Percentiles rank a stretch among this genome's conserved stretches.
These are phyloP conservation scores for Thera obeliscata DNA, from an alignment of 2,888 invertebrate species.

Conservation along the genomic window DNA sequence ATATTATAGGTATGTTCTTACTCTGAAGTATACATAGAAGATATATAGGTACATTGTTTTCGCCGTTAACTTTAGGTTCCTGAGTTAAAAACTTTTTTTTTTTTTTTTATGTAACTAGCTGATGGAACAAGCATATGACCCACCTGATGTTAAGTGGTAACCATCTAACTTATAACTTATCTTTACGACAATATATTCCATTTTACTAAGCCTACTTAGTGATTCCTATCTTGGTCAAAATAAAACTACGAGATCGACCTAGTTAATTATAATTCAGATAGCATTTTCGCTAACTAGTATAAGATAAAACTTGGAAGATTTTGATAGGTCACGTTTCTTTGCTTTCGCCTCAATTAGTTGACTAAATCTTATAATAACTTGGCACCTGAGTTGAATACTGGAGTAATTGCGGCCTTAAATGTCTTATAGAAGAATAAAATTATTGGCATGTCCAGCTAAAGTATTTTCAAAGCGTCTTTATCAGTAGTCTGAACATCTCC, in stretches of 20 bases:
- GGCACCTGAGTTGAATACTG: slow-evolving; percentile 39
- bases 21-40: too few relatives aligned
- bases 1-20: too few relatives aligned
- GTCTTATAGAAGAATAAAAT: background rate
- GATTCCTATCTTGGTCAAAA: slow-evolving; percentile 3
- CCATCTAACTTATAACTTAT: too few relatives aligned
- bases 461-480: too few relatives aligned
- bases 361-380: slow-evolving; percentile 40
- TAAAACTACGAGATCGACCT: slow-evolving; percentile 7
- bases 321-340: slow-evolving; percentile 43
- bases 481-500: too few relatives aligned
- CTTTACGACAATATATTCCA: background rate
- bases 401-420: slow-evolving; percentile 19
- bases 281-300: slow-evolving; percentile 25
- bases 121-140: too few relatives aligned
- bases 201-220: background rate
- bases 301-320: slow-evolving; percentile 37
- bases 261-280: slow-evolving; percentile 24
- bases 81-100: too few relatives aligned
- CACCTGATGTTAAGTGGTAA: too few relatives aligned
- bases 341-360: slow-evolving; percentile 40
- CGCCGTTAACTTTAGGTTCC: too few relatives aligned
- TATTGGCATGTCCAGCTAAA: background rate
- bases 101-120: too few relatives aligned
- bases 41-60: too few relatives aligned